These are phyloP conservation scores for Nymphalis c-album DNA, from an alignment of 2,888 invertebrate genomes.

Conservation along the genomic window DNA sequence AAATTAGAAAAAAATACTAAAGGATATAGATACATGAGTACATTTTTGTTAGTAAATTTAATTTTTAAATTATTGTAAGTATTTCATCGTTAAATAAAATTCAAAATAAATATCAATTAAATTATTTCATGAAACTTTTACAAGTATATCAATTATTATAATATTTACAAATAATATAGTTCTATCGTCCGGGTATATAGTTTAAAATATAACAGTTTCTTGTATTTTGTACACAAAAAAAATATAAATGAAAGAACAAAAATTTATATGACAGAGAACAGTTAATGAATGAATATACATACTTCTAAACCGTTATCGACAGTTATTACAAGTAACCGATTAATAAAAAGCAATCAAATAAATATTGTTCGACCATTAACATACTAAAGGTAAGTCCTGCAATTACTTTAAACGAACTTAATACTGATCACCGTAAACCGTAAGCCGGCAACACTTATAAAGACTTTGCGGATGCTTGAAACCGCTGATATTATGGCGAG, in stretches of 20 bases:
- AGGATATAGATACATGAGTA: no score
- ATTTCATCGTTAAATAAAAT: no score
- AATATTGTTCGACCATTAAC: constrained; percentile 13
- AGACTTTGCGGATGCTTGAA: constrained; percentile 19
- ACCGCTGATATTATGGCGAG: constrained; percentile 29
- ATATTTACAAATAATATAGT: no score
- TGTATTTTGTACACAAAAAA: not conserved
- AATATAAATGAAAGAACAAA: not conserved
- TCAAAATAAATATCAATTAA: no score
- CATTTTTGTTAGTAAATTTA: no score
- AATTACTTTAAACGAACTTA: constrained; percentile 29
- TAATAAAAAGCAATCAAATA: constrained; percentile 28
- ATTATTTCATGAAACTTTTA: no score
- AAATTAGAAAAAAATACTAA: no score
- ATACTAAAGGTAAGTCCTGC: constrained; percentile 20
- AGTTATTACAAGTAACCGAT: constrained; percentile 15
- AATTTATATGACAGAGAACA: not conserved
- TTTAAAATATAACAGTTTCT: not conserved
- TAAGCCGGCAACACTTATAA: constrained; percentile 19
- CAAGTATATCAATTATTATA: no score
- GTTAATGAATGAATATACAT: not conserved
- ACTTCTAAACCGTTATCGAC: constrained; percentile 19
- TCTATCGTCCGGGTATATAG: no score
- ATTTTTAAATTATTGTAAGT: no score
- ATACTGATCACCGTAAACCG: constrained; percentile 24